Conservation (phyloP, 2,888 invertebrate species). For the Cephus nigrinus region DNA sequence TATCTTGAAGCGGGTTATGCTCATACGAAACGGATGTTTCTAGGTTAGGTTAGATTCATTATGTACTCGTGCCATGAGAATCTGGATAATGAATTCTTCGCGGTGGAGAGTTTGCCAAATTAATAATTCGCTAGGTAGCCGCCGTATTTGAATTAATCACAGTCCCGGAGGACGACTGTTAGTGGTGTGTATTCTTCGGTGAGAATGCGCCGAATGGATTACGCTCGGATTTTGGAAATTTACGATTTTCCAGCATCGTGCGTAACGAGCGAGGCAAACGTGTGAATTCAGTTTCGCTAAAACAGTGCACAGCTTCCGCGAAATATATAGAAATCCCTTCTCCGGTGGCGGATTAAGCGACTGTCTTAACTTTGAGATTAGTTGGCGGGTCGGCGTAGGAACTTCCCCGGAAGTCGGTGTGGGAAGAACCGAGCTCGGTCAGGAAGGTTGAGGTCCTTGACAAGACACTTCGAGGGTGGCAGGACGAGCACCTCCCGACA, state of each 20-base stretch:
- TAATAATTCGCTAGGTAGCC: not conserved
- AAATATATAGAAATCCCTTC: not conserved
- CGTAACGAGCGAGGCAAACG: not conserved
- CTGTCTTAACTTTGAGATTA: not conserved
- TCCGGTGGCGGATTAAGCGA: not conserved
- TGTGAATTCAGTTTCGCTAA: not conserved
- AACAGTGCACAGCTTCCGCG: not conserved
- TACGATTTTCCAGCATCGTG: not conserved
- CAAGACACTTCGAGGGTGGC: not conserved
- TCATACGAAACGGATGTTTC: not conserved
- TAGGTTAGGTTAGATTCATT: not conserved
- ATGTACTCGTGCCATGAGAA: not conserved
- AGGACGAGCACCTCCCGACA: not conserved
- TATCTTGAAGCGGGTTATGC: not conserved
- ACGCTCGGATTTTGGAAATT: not conserved
- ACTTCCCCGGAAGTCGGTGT: not conserved
- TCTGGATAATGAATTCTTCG: not conserved
- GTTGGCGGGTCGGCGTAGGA: not conserved
- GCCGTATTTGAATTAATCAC: not conserved
- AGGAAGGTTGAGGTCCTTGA: not conserved
- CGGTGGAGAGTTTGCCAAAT: not conserved
- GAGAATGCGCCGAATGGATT: not conserved
- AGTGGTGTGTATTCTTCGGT: not conserved
- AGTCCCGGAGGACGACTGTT: not conserved
- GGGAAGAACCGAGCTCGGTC: not conserved